Evolutionary conservation across 2,113 vertebrate genomes (phyloP), one percentile per base, ranked within the genome.

Genomic region (Potamarius usumacintae): DNA sequence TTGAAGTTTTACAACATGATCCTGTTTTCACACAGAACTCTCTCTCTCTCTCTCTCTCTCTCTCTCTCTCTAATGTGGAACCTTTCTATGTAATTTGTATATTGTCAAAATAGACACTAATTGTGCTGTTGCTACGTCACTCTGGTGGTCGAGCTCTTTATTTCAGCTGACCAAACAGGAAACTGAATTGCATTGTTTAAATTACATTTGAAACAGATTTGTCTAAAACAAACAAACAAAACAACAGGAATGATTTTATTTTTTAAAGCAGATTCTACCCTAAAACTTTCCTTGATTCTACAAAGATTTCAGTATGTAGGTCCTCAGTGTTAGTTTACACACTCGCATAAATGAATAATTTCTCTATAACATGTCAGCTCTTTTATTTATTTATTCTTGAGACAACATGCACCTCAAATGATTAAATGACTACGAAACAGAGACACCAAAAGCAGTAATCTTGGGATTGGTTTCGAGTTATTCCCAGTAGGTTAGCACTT

Each of bases 1-100:
- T 74, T 8, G 4, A 18, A 42, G 53, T 10, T 89, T 71, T 14
- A 55, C 85, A 84, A 90, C 48, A 87, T 84, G 88, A 87, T 85
- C 72, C 76, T 58, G 52, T 52, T 71, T 74, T 77, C 34, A 63
- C 83, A 50, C 69, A 84, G 60, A 62, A 34, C 27, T 0, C 58
- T 30, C 62, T 18, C 48, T 27, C 62, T 27, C 48, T 9, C 20
- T 6, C 81, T 22, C 80, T 20, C 57, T 20, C 57, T 18, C 60
- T 69, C 9, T 57, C 65, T 60, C 34, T 55, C 62, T 34, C 65
- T 67, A 10, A 71, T 18, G 0, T 15, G 53, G 9, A 57, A 42
- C 81, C 81, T n/a, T 74, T 30, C 18, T 52, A 52, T 62, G 2
- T 48, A 80, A 85, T 65, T 34, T 48, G 17, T 53, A 55, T 34